A percentile compares a stretch with the other conserved stretches of the same genome.
Conservation (phyloP, 2,113 vertebrate species). For the Orientallactaga bullata region DNA sequence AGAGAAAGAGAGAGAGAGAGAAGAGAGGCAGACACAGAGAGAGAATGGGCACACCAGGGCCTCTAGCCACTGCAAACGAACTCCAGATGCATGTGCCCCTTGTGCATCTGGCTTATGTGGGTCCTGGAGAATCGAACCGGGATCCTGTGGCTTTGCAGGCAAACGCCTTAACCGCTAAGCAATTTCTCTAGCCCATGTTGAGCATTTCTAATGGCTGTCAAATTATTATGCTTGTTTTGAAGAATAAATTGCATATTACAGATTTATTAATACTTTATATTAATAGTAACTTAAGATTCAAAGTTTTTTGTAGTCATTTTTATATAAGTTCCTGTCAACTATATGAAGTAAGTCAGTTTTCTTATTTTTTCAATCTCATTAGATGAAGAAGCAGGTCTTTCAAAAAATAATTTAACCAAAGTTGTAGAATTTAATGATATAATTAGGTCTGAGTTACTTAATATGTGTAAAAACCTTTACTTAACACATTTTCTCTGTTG, state of each 20-base stretch:
- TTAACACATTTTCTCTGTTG: constrained; percentile 35
- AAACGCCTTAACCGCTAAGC: too few species aligned
- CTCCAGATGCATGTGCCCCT: too few species aligned
- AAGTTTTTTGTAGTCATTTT: constrained; percentile 11
- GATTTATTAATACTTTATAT: constrained; percentile 47
- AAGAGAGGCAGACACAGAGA: too few species aligned
- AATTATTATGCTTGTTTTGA: constrained; percentile 50
- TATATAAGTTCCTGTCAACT: constrained; percentile 36
- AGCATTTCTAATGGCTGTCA: constrained; percentile 21
- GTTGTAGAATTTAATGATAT: constrained; percentile 51
- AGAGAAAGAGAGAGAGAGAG: too few species aligned
- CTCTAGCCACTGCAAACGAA: too few species aligned
- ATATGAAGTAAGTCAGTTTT: constrained; percentile 41
- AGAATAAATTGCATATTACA: constrained; percentile 32
- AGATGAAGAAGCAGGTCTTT: constrained; percentile 38
- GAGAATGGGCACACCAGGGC: too few species aligned
- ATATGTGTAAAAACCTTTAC: constrained; percentile 24
- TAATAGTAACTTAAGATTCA: constrained; percentile 45
- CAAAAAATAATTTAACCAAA: constrained; percentile 27
- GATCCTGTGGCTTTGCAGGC: too few species aligned
- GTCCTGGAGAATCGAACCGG: too few species aligned
- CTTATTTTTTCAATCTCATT: constrained; percentile 11
- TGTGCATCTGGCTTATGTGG: too few species aligned
- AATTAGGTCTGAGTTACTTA: constrained; percentile 47
- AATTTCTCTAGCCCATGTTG: too few species aligned